Conservation (phyloP, 2,888 invertebrate genomes). For the Drosophila setosimentum region DNA sequence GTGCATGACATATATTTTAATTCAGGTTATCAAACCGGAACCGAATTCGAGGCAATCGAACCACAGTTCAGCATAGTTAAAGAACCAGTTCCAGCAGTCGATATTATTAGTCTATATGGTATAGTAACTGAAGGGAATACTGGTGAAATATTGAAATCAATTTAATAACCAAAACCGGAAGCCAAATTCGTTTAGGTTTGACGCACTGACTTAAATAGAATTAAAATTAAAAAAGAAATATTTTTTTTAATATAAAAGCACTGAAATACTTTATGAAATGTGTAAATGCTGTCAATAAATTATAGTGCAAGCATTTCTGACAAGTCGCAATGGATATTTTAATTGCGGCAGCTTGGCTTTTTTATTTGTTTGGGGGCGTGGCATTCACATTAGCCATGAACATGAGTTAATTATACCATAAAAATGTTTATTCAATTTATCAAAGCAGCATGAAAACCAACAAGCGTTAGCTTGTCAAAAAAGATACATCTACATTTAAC, state of each 20-base stretch:
- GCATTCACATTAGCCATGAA: conserved; percentile 62
- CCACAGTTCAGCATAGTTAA: not conserved
- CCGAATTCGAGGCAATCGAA: not conserved
- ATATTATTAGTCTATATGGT: not conserved
- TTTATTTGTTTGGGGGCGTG: conserved; percentile 40
- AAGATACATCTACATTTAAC: conserved; percentile 50
- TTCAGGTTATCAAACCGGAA: not conserved
- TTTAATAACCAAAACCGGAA: fast-evolving
- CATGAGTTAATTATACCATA: conserved; percentile 69
- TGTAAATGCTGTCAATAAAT: conserved; percentile 1
- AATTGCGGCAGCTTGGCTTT: conserved; percentile 14
- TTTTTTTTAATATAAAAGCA: not conserved
- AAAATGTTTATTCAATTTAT: conserved; percentile 69
- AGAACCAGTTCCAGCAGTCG: not conserved
- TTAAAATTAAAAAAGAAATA: not conserved
- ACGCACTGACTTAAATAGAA: not conserved
- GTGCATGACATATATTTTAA: not conserved
- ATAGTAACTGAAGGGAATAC: not conserved
- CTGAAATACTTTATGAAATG: not conserved
- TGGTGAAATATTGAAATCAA: not conserved
- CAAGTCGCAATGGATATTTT: conserved; percentile 27
- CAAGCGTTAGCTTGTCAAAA: conserved; percentile 63
- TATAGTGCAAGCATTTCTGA: conserved; percentile 13
- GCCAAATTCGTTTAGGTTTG: not conserved
- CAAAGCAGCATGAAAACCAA: conserved; percentile 61